Conservation (phyloP, 2,888 invertebrate genomes). For the Nomada goodeniana region DNA sequence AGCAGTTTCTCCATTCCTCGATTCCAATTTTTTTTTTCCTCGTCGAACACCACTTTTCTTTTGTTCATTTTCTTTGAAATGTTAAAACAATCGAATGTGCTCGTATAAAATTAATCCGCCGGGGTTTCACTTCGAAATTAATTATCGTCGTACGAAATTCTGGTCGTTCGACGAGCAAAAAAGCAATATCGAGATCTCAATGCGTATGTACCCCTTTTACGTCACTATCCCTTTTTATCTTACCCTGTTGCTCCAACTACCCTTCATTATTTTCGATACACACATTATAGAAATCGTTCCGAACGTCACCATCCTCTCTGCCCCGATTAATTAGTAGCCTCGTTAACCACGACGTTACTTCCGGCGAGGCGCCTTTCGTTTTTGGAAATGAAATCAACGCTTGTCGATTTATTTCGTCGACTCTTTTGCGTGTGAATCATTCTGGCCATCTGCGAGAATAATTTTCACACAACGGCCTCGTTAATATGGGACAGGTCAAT, state of each 20-base stretch:
- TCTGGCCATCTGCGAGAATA: too few relatives aligned
- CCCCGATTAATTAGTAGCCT: slow-evolving; percentile 73
- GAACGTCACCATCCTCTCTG: slow-evolving; percentile 58
- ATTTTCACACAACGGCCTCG: too few relatives aligned
- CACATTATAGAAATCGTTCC: slow-evolving; percentile 67
- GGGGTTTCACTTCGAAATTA: not conserved
- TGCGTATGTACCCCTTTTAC: slow-evolving; percentile 70
- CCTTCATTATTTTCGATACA: slow-evolving; percentile 67
- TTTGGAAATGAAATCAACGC: not conserved
- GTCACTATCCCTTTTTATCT: slow-evolving; percentile 56
- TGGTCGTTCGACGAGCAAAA: slow-evolving; percentile 26
- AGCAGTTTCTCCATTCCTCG: slow-evolving; percentile 72
- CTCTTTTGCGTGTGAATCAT: too few relatives aligned
- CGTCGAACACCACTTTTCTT: slow-evolving; percentile 38
- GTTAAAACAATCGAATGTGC: not conserved
- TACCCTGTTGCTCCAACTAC: slow-evolving; percentile 35
- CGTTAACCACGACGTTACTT: slow-evolving; percentile 65
- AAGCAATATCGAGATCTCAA: slow-evolving; percentile 51
- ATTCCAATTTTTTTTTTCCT: slow-evolving; percentile 45
- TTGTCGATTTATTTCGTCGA: too few relatives aligned
- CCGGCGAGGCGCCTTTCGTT: slow-evolving; percentile 45
- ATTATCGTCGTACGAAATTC: not conserved
- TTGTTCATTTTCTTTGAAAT: not conserved
- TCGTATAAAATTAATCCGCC: too few relatives aligned
- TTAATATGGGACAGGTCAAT: too few relatives aligned